These are phyloP conservation scores for Strigops habroptila DNA, from an alignment of 2,113 vertebrate species.

Conservation along the genomic window DNA sequence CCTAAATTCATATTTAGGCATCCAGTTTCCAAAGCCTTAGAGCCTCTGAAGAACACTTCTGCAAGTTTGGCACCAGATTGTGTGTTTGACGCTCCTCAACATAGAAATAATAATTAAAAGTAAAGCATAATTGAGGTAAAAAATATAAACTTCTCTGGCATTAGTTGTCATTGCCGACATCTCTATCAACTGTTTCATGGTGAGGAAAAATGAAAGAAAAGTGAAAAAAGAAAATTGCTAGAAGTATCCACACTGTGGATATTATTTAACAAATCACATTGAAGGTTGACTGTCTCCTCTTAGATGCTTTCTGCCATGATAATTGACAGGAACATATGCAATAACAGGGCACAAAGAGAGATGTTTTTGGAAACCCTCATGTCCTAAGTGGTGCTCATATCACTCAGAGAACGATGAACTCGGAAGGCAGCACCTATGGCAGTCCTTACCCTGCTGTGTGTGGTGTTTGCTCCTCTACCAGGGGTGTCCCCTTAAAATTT, in stretches of 20 bases:
- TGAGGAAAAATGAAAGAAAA: background rate
- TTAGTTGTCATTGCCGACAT: background rate
- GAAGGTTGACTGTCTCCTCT: background rate
- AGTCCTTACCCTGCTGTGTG: accelerated
- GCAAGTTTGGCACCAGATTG: background rate
- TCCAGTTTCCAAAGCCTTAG: background rate
- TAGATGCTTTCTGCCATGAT: background rate
- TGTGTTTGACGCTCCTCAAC: background rate
- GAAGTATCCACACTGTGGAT: background rate
- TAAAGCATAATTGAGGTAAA: background rate
- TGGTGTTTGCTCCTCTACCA: background rate
- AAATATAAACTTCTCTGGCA: background rate
- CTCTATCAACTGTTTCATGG: accelerated
- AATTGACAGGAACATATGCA: accelerated
- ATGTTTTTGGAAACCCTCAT: background rate
- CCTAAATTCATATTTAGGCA: background rate
- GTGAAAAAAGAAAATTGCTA: background rate
- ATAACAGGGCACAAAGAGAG: background rate
- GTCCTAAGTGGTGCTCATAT: accelerated
- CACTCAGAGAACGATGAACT: background rate
- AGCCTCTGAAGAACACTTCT: background rate
- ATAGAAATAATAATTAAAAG: background rate
- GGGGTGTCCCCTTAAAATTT: background rate
- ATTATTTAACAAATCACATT: background rate
- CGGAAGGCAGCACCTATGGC: accelerated